Evolutionary conservation across 2,113 vertebrate genomes (phyloP).

Genomic region (Callithrix jacchus): DNA sequence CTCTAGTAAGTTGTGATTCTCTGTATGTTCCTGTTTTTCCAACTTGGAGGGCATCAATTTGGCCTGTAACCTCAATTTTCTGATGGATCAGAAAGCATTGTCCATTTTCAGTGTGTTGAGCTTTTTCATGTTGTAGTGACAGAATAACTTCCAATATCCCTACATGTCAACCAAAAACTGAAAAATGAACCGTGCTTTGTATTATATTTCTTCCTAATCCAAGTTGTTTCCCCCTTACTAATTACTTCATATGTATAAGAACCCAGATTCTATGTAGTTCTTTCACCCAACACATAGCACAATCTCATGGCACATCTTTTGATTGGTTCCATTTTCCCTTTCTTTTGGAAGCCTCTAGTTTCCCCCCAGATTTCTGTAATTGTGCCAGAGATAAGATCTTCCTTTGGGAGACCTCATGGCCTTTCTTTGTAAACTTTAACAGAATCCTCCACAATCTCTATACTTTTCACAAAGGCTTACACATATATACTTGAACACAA

Average conservation of each 20-base stretch:
- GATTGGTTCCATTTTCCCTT: not conserved
- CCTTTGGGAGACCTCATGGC: rapidly evolving
- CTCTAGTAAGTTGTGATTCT: not conserved
- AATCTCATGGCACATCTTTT: not conserved
- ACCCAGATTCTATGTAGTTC: too few species aligned
- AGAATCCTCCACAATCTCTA: not conserved
- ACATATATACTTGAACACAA: not conserved
- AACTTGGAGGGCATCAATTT: not conserved
- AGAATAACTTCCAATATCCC: not conserved
- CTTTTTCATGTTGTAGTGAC: not conserved
- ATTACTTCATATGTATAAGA: not conserved
- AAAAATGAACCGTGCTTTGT: not conserved
- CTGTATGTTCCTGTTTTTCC: not conserved
- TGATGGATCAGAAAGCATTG: too few species aligned
- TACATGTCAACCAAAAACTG: not conserved
- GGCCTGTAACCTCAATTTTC: too few species aligned
- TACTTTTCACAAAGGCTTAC: not conserved
- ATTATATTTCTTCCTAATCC: not conserved
- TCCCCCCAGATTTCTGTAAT: not conserved
- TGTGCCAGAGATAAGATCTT: not conserved
- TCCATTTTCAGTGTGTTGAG: not conserved
- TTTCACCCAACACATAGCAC: not conserved
- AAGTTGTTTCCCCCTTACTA: not conserved
- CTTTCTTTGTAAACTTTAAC: not conserved
- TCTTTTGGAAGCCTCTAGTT: not conserved